A percentile compares a stretch with the other conserved stretches of the same genome.
These are phyloP conservation scores for Trachelus iudaicus DNA, from an alignment of 2,888 invertebrate genomes.

Conservation along the genomic window DNA sequence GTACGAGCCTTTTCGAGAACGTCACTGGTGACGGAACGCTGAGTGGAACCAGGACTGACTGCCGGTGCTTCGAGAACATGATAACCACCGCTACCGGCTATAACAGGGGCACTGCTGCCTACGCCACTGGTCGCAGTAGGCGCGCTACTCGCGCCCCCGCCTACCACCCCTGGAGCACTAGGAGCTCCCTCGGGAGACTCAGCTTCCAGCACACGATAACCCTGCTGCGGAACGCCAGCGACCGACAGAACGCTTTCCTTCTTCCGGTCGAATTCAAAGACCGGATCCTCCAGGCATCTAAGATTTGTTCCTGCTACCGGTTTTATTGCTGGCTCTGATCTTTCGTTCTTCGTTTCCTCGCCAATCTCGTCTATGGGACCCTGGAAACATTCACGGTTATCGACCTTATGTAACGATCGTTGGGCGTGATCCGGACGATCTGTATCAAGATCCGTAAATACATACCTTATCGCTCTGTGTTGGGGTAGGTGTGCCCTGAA, in stretches of 20 bases:
- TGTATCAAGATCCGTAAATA: conserved; percentile 6
- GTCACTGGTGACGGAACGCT: conserved; percentile 75
- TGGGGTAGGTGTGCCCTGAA: conserved; percentile 45
- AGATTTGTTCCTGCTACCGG: conserved; percentile 67
- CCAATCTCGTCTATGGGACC: too few species aligned
- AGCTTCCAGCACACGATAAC: conserved; percentile 71
- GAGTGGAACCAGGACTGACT: conserved; percentile 45
- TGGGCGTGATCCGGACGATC: too few species aligned
- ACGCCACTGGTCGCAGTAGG: conserved; percentile 3
- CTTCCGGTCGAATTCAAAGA: conserved; percentile 67
- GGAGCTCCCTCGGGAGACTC: conserved; percentile 58
- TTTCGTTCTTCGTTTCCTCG: conserved; percentile 20
- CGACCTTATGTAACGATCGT: too few species aligned
- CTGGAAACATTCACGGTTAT: too few species aligned
- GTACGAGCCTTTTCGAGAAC: conserved; percentile 84
- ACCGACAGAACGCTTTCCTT: conserved; percentile 29
- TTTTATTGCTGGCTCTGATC: conserved; percentile 49
- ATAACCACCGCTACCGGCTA: conserved; percentile 46
- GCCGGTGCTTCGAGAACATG: conserved; percentile 63
- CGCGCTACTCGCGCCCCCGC: conserved; percentile 21
- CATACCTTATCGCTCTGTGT: conserved; percentile 49
- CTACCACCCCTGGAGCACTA: conserved; percentile 13
- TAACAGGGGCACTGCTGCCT: conserved; percentile 18
- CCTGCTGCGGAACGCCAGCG: conserved; percentile 62
- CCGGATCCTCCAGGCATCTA: conserved; percentile 70